Conservation (phyloP, 2,888 invertebrate species). For the Pseudoips prasinana region DNA sequence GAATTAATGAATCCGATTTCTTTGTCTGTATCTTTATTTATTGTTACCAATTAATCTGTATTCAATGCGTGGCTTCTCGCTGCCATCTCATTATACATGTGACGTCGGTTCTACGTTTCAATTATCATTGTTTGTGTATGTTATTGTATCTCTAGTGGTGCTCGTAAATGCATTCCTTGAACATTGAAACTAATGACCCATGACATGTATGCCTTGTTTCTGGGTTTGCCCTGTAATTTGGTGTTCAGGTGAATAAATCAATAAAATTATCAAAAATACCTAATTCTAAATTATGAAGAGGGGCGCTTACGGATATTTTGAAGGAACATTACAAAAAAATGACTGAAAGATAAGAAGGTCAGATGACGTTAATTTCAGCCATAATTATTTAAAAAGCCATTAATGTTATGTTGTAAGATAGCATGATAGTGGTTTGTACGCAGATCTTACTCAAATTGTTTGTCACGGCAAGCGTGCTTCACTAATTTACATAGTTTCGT, state of each 20-base stretch:
- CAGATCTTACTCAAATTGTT: constrained; percentile 16
- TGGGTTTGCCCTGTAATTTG: constrained; percentile 12
- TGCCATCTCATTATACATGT: constrained; percentile 64
- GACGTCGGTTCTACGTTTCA: constrained; percentile 52
- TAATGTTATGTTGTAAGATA: too few relatives aligned
- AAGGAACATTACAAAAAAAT: too few relatives aligned
- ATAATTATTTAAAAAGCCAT: too few relatives aligned
- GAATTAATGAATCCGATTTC: constrained; percentile 47
- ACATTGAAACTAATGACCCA: constrained; percentile 48
- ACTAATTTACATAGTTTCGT: constrained; percentile 31
- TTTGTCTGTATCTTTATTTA: constrained; percentile 59
- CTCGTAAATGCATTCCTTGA: constrained; percentile 50
- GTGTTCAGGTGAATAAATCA: constrained; percentile 16
- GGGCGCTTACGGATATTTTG: too few relatives aligned
- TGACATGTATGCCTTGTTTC: constrained; percentile 26
- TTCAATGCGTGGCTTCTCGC: constrained; percentile 52
- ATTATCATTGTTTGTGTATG: constrained; percentile 56
- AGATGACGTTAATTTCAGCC: too few relatives aligned
- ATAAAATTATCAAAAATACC: too few relatives aligned
- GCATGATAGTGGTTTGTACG: constrained; percentile 10
- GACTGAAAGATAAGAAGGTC: too few relatives aligned
- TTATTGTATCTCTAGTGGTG: constrained; percentile 46
- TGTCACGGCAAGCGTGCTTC: constrained; percentile 32
- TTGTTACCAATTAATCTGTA: constrained; percentile 70
- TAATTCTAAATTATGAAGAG: too few relatives aligned